Evolutionary conservation across 2,113 vertebrate species (phyloP).

Genomic region (Oryzias javanicus): DNA sequence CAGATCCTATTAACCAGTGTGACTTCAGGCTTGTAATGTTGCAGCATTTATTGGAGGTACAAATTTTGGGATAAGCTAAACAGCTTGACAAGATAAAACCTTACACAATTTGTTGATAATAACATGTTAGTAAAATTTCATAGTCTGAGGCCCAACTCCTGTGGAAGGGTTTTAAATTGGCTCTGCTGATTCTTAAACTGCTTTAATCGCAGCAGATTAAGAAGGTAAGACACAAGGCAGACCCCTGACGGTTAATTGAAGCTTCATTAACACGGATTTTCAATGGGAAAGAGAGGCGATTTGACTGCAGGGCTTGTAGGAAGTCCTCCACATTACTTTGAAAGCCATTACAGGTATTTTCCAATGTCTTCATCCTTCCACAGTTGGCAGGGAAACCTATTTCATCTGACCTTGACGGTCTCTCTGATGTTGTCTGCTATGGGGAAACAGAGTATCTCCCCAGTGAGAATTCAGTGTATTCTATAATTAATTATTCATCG

Average conservation of each 20-base stretch:
- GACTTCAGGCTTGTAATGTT: slow-evolving; percentile 54
- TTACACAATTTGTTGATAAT: slow-evolving; percentile 7
- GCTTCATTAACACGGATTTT: slow-evolving; percentile 74
- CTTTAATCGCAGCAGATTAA: slow-evolving; percentile 65
- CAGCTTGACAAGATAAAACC: slow-evolving; percentile 19
- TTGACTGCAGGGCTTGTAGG: slow-evolving; percentile 66
- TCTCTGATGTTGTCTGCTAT: slow-evolving; percentile 66
- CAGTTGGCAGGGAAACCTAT: slow-evolving; percentile 64
- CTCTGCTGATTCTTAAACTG: slow-evolving; percentile 60
- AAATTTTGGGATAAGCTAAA: slow-evolving; percentile 38
- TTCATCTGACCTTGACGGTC: slow-evolving; percentile 78
- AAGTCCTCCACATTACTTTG: slow-evolving; percentile 66
- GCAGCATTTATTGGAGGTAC: slow-evolving; percentile 46
- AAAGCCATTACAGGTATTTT: slow-evolving; percentile 78
- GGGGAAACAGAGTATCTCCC: slow-evolving; percentile 64
- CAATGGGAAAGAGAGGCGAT: slow-evolving; percentile 56
- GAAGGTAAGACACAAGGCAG: slow-evolving; percentile 58
- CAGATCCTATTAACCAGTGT: slow-evolving; percentile 67
- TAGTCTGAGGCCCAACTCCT: slow-evolving; percentile 26
- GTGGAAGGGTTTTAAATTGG: slow-evolving; percentile 49
- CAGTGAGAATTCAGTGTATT: slow-evolving; percentile 69
- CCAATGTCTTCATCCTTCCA: slow-evolving; percentile 65
- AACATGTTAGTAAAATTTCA: slow-evolving; percentile 29
- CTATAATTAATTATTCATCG: slow-evolving; percentile 79
- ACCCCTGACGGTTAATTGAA: slow-evolving; percentile 78